phyloP scores from a whole-genome alignment of 2,113 vertebrate species.

The Microtus pennsylvanicus region DNA sequence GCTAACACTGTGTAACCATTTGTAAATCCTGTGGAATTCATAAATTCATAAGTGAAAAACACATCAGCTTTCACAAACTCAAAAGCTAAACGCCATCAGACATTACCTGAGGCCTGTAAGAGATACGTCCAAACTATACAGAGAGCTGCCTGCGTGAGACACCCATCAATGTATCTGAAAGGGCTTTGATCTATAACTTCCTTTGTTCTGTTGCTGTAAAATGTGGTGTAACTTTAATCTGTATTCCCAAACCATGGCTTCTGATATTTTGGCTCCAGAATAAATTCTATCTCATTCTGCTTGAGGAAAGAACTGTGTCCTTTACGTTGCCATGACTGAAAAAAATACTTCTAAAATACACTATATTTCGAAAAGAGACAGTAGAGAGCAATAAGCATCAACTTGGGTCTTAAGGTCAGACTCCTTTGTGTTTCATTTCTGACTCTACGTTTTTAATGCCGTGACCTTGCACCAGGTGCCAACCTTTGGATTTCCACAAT shows the following conservation, averaged over 20 bases:
- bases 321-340: background rate
- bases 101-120: background rate
- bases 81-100: background rate
- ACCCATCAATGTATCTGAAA: background rate
- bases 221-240: background rate
- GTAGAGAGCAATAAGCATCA: background rate
- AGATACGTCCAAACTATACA: background rate
- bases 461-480: background rate
- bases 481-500: background rate
- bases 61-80: background rate
- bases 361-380: background rate
- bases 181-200: background rate
- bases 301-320: background rate
- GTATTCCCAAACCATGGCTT: background rate
- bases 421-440: background rate
- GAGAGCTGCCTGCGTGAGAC: background rate
- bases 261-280: background rate
- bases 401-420: background rate
- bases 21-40: background rate
- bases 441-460: background rate
- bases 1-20: background rate
- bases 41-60: too few species aligned
- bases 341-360: background rate
- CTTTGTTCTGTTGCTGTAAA: background rate
- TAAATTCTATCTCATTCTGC: background rate